A percentile compares a stretch with the other conserved stretches of the same genome.
Evolutionary conservation across 1,140 invertebrate species (phyloP).

Genomic region (Aphaenogaster ashmeadi): DNA sequence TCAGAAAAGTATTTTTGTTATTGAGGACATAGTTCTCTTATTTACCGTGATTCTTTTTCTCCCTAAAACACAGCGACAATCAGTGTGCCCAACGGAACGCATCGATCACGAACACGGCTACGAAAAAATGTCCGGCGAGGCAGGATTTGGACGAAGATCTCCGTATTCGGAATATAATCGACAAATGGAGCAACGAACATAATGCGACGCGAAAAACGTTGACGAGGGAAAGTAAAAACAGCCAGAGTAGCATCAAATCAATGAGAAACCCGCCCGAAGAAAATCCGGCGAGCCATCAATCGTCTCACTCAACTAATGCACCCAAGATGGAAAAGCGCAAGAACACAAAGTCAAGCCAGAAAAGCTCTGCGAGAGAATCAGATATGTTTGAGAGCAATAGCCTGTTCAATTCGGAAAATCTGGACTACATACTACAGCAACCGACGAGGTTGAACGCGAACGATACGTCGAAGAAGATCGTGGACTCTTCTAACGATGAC

Average conservation of each 20-base stretch:
- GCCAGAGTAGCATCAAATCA: neutral
- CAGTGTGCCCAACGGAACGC: neutral
- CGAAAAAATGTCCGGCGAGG: neutral
- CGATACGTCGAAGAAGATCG: neutral
- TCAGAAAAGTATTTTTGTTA: constrained; percentile 1
- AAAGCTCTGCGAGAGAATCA: neutral
- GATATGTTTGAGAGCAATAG: constrained; percentile 47
- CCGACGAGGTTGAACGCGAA: too few relatives aligned
- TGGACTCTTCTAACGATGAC: constrained; percentile 5
- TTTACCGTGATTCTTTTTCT: neutral
- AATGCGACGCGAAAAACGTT: neutral
- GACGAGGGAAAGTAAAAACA: neutral
- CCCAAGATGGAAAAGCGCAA: neutral
- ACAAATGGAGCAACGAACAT: neutral
- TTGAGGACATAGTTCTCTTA: neutral
- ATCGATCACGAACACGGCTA: neutral
- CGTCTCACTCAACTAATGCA: neutral
- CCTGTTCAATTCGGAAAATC: constrained; percentile 23
- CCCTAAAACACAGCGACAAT: neutral
- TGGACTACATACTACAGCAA: neutral
- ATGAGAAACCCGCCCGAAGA: neutral
- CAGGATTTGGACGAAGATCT: neutral
- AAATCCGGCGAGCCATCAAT: neutral
- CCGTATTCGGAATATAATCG: neutral
- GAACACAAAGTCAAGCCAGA: neutral